Conservation (phyloP, 1,140 invertebrate species). For the Papilio machaon region DNA sequence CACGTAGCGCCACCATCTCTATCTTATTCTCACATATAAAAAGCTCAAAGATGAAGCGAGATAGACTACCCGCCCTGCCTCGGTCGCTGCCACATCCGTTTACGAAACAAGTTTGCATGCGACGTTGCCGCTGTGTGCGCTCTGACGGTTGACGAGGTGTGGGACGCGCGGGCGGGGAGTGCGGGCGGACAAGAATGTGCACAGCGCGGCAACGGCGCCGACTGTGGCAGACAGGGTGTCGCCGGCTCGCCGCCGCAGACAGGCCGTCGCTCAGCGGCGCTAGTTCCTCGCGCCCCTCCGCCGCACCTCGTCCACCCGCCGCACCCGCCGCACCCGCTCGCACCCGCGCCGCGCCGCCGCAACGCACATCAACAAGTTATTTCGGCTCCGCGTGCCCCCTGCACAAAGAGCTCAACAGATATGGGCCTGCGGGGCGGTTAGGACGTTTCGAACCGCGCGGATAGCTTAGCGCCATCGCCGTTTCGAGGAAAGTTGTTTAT, state of each 20-base stretch:
- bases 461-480: conserved; percentile 78
- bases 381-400: conserved; percentile 63
- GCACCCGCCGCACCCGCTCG: conserved; percentile 57
- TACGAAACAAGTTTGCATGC: conserved; percentile 85
- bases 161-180: conserved; percentile 64
- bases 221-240: conserved; percentile 94
- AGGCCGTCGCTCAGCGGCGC: conserved; percentile 86
- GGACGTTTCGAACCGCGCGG: conserved; percentile 53
- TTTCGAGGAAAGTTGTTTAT: conserved; percentile 81
- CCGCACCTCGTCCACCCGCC: conserved; percentile 57
- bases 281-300: conserved; percentile 55
- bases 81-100: conserved; percentile 84
- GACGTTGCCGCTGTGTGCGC: conserved; percentile 77
- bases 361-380: conserved; percentile 80
- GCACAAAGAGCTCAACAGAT: conserved; percentile 65
- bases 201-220: conserved; percentile 86
- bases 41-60: conserved; percentile 50
- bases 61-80: conserved; percentile 64
- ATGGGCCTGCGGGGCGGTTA: conserved; percentile 49
- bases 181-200: conserved; percentile 81
- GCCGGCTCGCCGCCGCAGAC: conserved; percentile 90
- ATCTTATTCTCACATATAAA: conserved; percentile 53
- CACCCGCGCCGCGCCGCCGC: conserved; percentile 62
- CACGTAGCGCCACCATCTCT: conserved; percentile 78
- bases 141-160: conserved; percentile 70